Evolutionary conservation across 1,140 invertebrate genomes (phyloP).

Genomic region (Argopecten irradians): DNA sequence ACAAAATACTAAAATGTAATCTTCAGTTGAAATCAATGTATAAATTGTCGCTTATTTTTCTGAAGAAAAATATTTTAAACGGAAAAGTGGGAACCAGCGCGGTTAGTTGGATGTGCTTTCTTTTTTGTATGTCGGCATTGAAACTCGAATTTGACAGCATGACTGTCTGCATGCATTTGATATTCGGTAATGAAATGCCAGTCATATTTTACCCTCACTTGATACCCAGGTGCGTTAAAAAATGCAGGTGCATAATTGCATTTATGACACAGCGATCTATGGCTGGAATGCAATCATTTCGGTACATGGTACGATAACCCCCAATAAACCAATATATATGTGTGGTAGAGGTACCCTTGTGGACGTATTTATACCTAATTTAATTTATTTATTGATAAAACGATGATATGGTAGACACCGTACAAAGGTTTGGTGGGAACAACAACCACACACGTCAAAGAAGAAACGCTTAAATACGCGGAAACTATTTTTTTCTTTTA

Average conservation of each 20-base stretch:
- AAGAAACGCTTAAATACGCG: background rate
- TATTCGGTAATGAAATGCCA: background rate
- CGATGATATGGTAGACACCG: slow-evolving; percentile 15
- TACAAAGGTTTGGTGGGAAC: background rate
- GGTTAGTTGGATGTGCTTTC: no score
- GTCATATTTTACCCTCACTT: background rate
- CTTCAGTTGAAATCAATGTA: no score
- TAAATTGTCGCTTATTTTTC: no score
- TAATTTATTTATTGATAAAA: background rate
- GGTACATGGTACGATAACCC: background rate
- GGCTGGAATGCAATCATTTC: background rate
- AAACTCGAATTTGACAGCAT: background rate
- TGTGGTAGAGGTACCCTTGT: background rate
- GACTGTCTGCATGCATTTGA: background rate
- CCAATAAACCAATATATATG: background rate
- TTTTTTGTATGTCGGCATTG: no score
- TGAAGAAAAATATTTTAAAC: no score
- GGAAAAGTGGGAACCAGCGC: no score
- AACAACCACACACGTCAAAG: background rate
- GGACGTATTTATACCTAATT: background rate
- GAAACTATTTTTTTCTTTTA: no score
- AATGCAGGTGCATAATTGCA: slow-evolving; percentile 16
- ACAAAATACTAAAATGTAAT: no score
- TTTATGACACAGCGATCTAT: background rate
- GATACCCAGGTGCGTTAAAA: background rate